Percentiles rank a stretch among this genome's conserved stretches.
phyloP scores from a whole-genome alignment of 2,797 vertebrate genomes.

The Hapalemur alaotrensis region DNA sequence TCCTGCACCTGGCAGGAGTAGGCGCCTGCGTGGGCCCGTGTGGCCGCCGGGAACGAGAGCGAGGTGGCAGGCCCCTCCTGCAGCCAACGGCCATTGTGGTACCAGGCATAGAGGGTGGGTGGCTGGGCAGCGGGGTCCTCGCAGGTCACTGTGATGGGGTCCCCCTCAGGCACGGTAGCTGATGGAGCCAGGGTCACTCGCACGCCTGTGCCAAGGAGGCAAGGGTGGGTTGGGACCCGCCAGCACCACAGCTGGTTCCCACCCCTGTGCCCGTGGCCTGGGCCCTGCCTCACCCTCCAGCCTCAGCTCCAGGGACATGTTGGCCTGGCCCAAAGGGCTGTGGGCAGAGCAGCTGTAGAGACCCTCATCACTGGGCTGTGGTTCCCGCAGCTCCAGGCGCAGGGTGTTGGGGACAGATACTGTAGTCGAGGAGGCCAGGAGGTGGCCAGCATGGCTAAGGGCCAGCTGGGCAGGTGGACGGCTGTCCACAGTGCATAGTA shows the following conservation, averaged over 20 bases:
- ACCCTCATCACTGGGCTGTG: conserved; percentile 70
- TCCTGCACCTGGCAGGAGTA: conserved; percentile 79
- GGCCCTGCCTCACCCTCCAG: conserved; percentile 75
- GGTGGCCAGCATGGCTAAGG: conserved; percentile 63
- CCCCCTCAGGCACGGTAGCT: conserved; percentile 74
- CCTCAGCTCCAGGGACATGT: conserved; percentile 42
- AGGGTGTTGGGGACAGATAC: conserved; percentile 73
- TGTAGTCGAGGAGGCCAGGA: conserved; percentile 17
- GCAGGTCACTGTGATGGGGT: conserved; percentile 77
- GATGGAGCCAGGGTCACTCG: conserved; percentile 75
- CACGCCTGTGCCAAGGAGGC: conserved; percentile 62
- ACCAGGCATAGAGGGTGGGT: conserved; percentile 75
- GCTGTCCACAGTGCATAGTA: conserved; percentile 83
- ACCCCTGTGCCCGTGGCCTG: not conserved
- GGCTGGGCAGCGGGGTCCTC: conserved; percentile 21
- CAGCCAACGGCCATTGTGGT: conserved; percentile 82
- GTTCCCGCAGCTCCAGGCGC: conserved; percentile 78
- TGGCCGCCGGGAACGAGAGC: conserved; percentile 19
- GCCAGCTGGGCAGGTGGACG: conserved; percentile 72
- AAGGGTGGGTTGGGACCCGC: not conserved
- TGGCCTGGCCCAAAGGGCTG: conserved; percentile 70
- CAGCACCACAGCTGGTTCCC: not conserved
- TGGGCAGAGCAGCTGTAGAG: conserved; percentile 79
- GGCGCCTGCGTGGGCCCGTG: conserved; percentile 60
- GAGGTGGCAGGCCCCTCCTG: conserved; percentile 34